Evolutionary conservation across 2,797 vertebrate genomes (phyloP).

Genomic region (Pristis pectinata): DNA sequence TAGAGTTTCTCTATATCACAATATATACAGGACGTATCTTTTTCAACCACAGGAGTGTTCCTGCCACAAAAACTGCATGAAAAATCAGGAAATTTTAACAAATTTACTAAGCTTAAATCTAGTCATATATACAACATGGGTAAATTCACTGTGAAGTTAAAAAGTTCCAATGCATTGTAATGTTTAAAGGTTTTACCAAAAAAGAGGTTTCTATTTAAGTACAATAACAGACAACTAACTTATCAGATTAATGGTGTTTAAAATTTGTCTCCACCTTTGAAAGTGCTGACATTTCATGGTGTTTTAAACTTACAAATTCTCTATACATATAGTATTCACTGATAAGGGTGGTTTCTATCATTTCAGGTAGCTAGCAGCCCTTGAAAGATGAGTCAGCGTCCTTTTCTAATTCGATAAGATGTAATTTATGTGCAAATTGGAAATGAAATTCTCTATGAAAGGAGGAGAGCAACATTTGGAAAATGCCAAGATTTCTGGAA

Average conservation of each 20-base stretch:
- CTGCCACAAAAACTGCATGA: neutral
- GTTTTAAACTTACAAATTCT: neutral
- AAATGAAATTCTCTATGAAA: neutral
- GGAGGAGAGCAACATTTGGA: too few species aligned
- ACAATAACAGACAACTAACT: neutral
- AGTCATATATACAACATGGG: neutral
- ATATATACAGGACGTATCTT: too few species aligned
- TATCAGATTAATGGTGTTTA: neutral
- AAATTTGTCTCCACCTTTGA: neutral
- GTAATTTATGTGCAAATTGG: neutral
- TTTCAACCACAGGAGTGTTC: neutral
- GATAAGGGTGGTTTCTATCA: neutral
- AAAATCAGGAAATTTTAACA: neutral
- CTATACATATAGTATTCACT: too few species aligned
- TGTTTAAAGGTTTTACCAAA: neutral
- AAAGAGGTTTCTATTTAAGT: neutral
- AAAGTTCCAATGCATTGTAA: neutral
- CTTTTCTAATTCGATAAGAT: neutral
- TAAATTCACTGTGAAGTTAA: neutral
- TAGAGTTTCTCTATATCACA: neutral
- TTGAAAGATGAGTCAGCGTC: neutral
- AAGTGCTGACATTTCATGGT: neutral
- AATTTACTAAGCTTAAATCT: neutral
- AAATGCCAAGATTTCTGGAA: conserved; percentile 45
- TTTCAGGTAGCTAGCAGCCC: neutral